Conservation (phyloP, 1,140 invertebrate genomes). For the Cecropterus lyciades region DNA sequence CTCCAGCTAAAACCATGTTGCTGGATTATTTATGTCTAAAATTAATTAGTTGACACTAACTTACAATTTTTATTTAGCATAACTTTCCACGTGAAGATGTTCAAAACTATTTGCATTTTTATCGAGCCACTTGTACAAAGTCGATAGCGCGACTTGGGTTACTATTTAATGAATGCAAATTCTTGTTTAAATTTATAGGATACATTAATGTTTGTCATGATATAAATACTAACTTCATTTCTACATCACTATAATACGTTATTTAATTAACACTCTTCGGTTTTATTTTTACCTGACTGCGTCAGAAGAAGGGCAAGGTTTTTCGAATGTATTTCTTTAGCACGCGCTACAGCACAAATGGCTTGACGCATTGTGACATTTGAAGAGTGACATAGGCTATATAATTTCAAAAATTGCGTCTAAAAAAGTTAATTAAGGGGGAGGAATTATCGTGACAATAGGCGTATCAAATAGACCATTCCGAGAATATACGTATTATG, state of each 20-base stretch:
- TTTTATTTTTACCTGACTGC: too few species aligned
- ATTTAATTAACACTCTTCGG: not conserved
- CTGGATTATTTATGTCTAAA: not conserved
- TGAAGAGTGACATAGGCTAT: too few species aligned
- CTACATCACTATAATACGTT: not conserved
- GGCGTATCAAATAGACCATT: too few species aligned
- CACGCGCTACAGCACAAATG: too few species aligned
- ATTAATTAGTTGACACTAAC: constrained; percentile 17
- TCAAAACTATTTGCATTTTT: constrained; percentile 35
- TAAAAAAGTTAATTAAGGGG: too few species aligned
- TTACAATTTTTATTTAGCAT: constrained; percentile 24
- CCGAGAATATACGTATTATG: too few species aligned
- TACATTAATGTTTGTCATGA: not conserved
- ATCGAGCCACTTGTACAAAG: constrained; percentile 18
- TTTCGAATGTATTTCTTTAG: too few species aligned
- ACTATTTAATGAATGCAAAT: constrained; percentile 3
- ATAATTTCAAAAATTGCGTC: too few species aligned
- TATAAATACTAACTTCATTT: not conserved
- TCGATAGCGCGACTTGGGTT: constrained; percentile 1
- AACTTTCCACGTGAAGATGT: constrained; percentile 17
- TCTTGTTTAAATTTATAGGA: not conserved
- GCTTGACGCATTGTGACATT: too few species aligned
- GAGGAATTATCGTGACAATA: too few species aligned
- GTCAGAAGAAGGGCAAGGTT: too few species aligned
- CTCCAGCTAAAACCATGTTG: not conserved